A percentile compares a stretch with the other conserved stretches of the same genome.
Evolutionary conservation across 2,888 invertebrate species (phyloP).

Genomic region (Monoplex corrugatus): DNA sequence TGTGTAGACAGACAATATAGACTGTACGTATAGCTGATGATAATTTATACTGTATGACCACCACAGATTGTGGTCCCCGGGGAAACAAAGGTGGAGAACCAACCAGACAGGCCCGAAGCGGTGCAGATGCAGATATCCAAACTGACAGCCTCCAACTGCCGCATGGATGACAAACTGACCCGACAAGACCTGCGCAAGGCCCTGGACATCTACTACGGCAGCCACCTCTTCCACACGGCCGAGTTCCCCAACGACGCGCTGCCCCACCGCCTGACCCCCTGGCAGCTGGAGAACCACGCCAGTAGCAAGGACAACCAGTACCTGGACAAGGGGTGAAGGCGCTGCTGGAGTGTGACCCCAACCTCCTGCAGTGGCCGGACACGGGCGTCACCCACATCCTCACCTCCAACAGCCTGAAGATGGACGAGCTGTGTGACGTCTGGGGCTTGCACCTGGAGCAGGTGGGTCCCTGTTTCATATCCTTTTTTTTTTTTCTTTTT

Average conservation of each 20-base stretch:
- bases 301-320: constrained; percentile 69
- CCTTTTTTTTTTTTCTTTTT: too few relatives aligned
- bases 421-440: constrained; percentile 87
- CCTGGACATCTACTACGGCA: constrained; percentile 89
- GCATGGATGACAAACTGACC: constrained; percentile 83
- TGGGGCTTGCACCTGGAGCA: constrained; percentile 83
- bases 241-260: constrained; percentile 70
- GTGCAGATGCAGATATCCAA: constrained; percentile 92
- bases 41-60: too few relatives aligned
- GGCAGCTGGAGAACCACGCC: constrained; percentile 68
- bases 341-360: constrained; percentile 35
- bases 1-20: too few relatives aligned
- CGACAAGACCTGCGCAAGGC: constrained; percentile 91
- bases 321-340: constrained; percentile 63
- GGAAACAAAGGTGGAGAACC: constrained; percentile 85
- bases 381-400: constrained; percentile 53
- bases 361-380: constrained; percentile 42
- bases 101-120: constrained; percentile 93
- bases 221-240: constrained; percentile 85
- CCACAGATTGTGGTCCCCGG: constrained; percentile 90
- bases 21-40: too few relatives aligned
- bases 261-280: constrained; percentile 60
- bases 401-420: constrained; percentile 72
- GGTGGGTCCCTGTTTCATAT: too few relatives aligned
- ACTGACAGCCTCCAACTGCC: constrained; percentile 87